Evolutionary conservation across 2,888 invertebrate genomes (phyloP).

Genomic region (Pseudococcus longispinus): DNA sequence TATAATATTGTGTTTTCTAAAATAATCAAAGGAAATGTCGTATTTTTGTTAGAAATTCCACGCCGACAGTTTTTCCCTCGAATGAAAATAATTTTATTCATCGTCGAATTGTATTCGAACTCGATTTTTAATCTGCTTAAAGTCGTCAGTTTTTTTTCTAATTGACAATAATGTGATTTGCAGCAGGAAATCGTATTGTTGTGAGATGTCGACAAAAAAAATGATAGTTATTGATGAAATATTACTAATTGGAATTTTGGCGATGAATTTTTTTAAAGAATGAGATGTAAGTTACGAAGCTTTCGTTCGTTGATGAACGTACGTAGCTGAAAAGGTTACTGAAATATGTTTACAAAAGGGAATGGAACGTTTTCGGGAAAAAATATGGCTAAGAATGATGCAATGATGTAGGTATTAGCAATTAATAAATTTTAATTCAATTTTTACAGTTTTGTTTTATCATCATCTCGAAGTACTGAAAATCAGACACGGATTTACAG

Average conservation of each 20-base stretch:
- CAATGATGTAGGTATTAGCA: no score
- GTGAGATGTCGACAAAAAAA: neutral
- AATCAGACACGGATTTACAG: no score
- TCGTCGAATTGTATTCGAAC: neutral
- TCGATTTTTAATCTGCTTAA: neutral
- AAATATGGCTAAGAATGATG: no score
- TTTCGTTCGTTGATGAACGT: no score
- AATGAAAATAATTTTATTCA: slow-evolving; percentile 24
- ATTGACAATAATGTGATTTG: neutral
- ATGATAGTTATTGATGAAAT: neutral
- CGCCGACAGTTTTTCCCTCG: slow-evolving; percentile 33
- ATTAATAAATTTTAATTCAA: no score
- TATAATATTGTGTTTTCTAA: slow-evolving; percentile 55
- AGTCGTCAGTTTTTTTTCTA: neutral
- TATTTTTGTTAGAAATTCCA: slow-evolving; percentile 46
- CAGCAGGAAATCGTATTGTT: neutral
- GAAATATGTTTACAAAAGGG: no score
- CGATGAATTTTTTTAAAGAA: no score
- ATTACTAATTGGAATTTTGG: neutral
- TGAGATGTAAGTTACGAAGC: no score
- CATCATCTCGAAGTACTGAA: no score
- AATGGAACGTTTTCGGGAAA: no score
- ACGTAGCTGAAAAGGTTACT: no score
- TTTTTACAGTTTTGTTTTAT: no score
- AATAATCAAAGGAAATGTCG: slow-evolving; percentile 55